Conservation (phyloP, 2,113 vertebrate genomes). For the Cavia aperea region DNA sequence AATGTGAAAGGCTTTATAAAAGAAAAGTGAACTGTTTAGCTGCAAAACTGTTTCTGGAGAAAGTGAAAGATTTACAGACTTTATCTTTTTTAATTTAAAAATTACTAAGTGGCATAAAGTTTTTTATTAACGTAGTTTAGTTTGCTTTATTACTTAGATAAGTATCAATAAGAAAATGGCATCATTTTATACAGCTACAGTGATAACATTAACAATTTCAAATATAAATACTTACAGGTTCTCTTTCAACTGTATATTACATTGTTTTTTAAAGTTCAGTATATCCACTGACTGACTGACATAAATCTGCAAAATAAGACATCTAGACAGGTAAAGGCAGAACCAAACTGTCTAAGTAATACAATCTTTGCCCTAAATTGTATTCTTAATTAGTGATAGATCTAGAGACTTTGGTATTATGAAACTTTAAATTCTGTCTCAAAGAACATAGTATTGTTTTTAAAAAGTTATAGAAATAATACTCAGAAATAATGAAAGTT, state of each 20-base stretch:
- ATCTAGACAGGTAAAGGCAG: not conserved
- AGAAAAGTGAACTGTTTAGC: not conserved
- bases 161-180: not conserved
- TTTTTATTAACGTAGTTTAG: not conserved
- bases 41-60: not conserved
- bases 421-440: not conserved
- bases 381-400: not conserved
- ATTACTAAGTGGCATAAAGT: not conserved
- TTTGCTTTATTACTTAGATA: not conserved
- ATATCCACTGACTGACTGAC: not conserved
- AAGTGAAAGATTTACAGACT: not conserved
- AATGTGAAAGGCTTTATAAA: not conserved
- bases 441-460: not conserved
- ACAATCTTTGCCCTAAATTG: not conserved
- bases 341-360: not conserved
- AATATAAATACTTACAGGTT: not conserved
- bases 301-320: not conserved
- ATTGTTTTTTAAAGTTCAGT: not conserved
- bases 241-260: not conserved
- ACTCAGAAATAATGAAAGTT: not conserved
- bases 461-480: not conserved
- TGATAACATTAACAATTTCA: not conserved
- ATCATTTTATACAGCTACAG: not conserved
- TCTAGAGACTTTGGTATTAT: not conserved
- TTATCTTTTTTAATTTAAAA: not conserved